Evolutionary conservation across 2,113 vertebrate genomes (phyloP).

Genomic region (Proteles cristata): DNA sequence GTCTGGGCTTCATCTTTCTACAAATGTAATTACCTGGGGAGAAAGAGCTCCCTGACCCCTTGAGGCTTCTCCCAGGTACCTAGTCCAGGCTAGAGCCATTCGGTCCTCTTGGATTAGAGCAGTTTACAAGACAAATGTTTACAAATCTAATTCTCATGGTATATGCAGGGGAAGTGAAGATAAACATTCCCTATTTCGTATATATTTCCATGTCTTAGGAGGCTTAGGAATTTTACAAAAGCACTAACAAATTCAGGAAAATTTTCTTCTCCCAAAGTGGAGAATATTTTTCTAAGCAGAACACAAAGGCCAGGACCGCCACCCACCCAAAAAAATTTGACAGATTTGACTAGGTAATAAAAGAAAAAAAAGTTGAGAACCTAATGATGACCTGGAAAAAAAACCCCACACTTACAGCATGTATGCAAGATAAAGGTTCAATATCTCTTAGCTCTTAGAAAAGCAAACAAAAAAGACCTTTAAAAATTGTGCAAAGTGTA

Average conservation of each 20-base stretch:
- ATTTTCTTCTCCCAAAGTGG: not conserved
- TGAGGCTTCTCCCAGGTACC: not conserved
- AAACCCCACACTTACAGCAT: not conserved
- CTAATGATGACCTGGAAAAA: not conserved
- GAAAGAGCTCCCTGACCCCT: not conserved
- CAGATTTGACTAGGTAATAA: not conserved
- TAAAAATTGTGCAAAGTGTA: not conserved
- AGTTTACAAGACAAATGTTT: not conserved
- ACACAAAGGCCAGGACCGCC: not conserved
- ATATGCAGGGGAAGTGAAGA: not conserved
- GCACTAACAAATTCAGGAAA: not conserved
- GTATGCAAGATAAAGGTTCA: not conserved
- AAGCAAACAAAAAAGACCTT: not conserved
- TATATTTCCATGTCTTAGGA: not conserved
- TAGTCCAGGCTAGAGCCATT: not conserved
- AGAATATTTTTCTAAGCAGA: slow-evolving; percentile 3
- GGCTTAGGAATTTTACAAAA: not conserved
- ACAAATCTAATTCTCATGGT: not conserved
- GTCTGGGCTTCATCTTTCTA: not conserved
- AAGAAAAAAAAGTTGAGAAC: not conserved
- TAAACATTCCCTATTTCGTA: not conserved
- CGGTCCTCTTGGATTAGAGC: not conserved
- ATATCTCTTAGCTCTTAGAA: not conserved
- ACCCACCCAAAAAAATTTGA: not conserved
- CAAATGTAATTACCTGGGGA: not conserved